A percentile compares a stretch with the other conserved stretches of the same genome.
These are phyloP conservation scores for Metallyticus violacea DNA, from an alignment of 2,888 invertebrate genomes.

Conservation along the genomic window DNA sequence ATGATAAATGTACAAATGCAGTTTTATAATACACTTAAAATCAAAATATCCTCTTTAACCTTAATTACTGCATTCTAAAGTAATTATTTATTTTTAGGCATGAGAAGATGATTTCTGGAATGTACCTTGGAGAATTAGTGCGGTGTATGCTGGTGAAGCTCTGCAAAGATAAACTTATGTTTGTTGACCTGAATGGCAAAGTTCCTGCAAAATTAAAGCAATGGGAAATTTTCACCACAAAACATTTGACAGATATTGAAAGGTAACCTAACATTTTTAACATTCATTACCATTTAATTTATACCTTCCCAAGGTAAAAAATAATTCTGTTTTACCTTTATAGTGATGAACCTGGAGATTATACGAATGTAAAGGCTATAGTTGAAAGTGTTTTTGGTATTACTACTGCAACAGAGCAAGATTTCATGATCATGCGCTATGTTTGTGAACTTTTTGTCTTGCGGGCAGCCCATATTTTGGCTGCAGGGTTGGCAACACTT, in stretches of 20 bases:
- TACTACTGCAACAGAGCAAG: slow-evolving; percentile 78
- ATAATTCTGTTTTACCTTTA: slow-evolving; percentile 10
- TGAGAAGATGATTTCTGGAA: slow-evolving; percentile 98
- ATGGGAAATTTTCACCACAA: slow-evolving; percentile 86
- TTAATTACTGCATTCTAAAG: neutral
- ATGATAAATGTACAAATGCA: too few relatives aligned
- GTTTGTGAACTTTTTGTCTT: slow-evolving; percentile 89
- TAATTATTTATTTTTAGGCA: slow-evolving; percentile 55
- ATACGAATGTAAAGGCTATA: slow-evolving; percentile 75
- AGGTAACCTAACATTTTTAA: slow-evolving; percentile 48
- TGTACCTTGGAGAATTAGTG: slow-evolving; percentile 97
- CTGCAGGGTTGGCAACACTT: slow-evolving; percentile 83
- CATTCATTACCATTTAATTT: neutral
- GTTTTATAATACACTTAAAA: too few relatives aligned
- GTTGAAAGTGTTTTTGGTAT: slow-evolving; percentile 58
- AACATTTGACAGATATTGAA: slow-evolving; percentile 97
- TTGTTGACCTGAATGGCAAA: slow-evolving; percentile 62
- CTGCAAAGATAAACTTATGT: slow-evolving; percentile 73
- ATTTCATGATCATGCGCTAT: slow-evolving; percentile 87
- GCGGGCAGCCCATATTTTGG: slow-evolving; percentile 88
- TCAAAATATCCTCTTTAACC: too few relatives aligned
- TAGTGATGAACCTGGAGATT: slow-evolving; percentile 73
- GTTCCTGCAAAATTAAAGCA: slow-evolving; percentile 75
- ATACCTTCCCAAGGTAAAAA: neutral
- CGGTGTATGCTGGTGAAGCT: slow-evolving; percentile 81